Conservation (phyloP, 2,113 vertebrate species). For the Acrocephalus kingi region DNA sequence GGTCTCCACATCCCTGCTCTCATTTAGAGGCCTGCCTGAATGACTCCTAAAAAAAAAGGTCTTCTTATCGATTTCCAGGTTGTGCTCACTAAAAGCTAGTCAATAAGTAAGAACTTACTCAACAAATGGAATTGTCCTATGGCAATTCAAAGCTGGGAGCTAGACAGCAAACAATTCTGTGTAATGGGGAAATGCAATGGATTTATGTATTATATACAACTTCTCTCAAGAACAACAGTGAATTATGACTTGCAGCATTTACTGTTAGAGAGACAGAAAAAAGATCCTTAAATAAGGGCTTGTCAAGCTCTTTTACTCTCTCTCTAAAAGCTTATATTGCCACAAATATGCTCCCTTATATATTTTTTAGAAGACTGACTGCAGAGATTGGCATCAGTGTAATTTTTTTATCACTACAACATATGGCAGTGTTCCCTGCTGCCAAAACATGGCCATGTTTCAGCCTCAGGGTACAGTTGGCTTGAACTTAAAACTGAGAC, state of each 20-base stretch:
- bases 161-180: not conserved
- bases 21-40: not conserved
- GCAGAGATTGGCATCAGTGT: constrained; percentile 34
- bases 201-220: not conserved
- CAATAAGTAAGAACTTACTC: not conserved
- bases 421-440: constrained; percentile 54
- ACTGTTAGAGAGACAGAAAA: not conserved
- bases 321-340: not conserved
- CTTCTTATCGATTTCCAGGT: not conserved
- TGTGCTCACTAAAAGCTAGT: not conserved
- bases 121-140: not conserved
- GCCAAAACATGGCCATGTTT: constrained; percentile 63
- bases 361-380: constrained; percentile 36
- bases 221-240: not conserved
- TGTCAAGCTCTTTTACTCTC: not conserved
- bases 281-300: not conserved
- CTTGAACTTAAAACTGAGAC: constrained; percentile 38
- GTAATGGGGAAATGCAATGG: not conserved
- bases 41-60: constrained; percentile 16
- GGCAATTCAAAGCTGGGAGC: not conserved
- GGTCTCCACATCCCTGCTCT: not conserved
- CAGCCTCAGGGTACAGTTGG: constrained; percentile 55
- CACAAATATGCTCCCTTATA: not conserved
- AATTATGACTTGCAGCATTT: not conserved
- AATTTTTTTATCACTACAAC: constrained; percentile 51